Conservation (phyloP, 1,140 invertebrate genomes). For the Schlechtendalia chinensis region DNA sequence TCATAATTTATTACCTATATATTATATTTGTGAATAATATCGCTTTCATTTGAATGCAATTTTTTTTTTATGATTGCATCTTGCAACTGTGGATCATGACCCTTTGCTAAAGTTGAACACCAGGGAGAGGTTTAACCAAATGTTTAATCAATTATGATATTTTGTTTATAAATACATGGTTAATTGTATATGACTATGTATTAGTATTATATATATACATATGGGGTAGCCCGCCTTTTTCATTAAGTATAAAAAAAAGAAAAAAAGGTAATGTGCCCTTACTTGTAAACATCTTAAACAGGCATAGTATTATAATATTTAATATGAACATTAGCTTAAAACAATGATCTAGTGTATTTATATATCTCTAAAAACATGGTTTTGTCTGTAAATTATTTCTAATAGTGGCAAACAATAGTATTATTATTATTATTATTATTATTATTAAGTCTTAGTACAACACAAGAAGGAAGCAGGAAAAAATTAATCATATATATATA, state of each 20-base stretch:
- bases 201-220: too few relatives aligned
- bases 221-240: not conserved
- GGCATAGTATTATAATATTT: not conserved
- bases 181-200: too few relatives aligned
- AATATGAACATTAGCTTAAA: slow-evolving; percentile 1
- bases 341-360: not conserved
- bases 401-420: not conserved
- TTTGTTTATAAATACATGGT: slow-evolving; percentile 7
- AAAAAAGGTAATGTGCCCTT: not conserved
- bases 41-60: slow-evolving; percentile 30
- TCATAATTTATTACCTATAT: slow-evolving; percentile 10
- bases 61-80: not conserved
- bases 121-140: not conserved
- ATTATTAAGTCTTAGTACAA: not conserved
- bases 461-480: not conserved
- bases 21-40: not conserved
- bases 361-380: not conserved
- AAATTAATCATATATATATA: too few relatives aligned
- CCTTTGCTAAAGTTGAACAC: not conserved
- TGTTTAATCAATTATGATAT: not conserved
- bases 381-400: not conserved
- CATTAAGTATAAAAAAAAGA: not conserved
- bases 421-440: not conserved
- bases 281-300: too few relatives aligned
- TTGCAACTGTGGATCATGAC: slow-evolving; percentile 19